Percentiles rank a stretch among this genome's conserved stretches.
These are phyloP conservation scores for Loriculus beryllinus DNA, from an alignment of 2,797 vertebrate genomes.

Conservation along the genomic window DNA sequence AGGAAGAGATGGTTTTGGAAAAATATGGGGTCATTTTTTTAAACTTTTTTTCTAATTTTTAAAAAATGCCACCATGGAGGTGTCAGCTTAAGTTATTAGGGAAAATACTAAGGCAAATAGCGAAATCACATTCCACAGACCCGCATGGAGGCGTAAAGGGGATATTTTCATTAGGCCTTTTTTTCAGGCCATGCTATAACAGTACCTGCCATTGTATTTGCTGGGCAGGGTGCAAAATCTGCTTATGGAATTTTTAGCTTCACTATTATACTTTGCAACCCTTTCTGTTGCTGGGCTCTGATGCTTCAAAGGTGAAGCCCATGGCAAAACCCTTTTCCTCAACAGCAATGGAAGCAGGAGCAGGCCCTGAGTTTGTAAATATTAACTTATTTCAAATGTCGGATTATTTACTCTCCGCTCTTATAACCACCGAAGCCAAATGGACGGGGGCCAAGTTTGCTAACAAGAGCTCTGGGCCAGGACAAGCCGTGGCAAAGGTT, in stretches of 20 bases:
- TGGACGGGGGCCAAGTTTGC: slow-evolving; percentile 22
- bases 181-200: neutral
- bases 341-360: neutral
- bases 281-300: neutral
- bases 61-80: neutral
- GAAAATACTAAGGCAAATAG: neutral
- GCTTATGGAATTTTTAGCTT: slow-evolving; percentile 26
- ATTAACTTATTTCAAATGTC: slow-evolving; percentile 25
- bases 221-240: slow-evolving; percentile 33
- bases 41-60: neutral
- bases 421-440: slow-evolving; percentile 4
- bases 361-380: slow-evolving; percentile 24
- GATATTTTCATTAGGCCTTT: neutral
- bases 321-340: neutral
- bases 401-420: slow-evolving; percentile 42
- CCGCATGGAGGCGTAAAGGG: slow-evolving; percentile 16
- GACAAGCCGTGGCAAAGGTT: slow-evolving; percentile 47
- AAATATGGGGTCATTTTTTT: neutral
- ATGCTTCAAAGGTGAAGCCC: neutral
- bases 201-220: slow-evolving; percentile 36
- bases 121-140: slow-evolving; percentile 28
- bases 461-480: slow-evolving; percentile 65
- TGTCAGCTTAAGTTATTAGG: slow-evolving; percentile 16
- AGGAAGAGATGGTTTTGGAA: neutral
- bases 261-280: neutral